phyloP scores from a whole-genome alignment of 2,888 invertebrate species.

The Halocaridina rubra region DNA sequence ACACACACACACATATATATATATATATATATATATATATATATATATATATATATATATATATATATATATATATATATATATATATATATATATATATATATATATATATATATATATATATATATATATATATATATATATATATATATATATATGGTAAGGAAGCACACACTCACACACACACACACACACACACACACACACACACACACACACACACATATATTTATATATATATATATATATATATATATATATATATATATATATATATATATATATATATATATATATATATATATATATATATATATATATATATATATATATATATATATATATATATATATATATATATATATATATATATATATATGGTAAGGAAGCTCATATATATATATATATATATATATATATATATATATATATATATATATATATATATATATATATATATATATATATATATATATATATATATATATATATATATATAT shows the following conservation, averaged over 20 bases:
- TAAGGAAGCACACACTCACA: neutral
- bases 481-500: neutral
- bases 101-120: neutral
- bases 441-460: neutral
- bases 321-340: neutral
- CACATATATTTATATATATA: neutral
- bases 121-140: neutral
- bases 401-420: neutral
- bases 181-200: constrained; percentile 13
- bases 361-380: neutral
- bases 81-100: neutral
- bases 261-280: neutral
- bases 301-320: no score
- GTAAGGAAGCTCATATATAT: neutral
- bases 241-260: neutral
- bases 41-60: neutral
- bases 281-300: no score
- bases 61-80: neutral
- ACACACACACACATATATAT: neutral
- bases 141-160: constrained; percentile 3
- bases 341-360: neutral
- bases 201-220: neutral
- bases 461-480: constrained; percentile 1
- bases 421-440: neutral
- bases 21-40: neutral